Conservation (phyloP, 2,888 invertebrate species). For the Pseudococcus viburni region DNA sequence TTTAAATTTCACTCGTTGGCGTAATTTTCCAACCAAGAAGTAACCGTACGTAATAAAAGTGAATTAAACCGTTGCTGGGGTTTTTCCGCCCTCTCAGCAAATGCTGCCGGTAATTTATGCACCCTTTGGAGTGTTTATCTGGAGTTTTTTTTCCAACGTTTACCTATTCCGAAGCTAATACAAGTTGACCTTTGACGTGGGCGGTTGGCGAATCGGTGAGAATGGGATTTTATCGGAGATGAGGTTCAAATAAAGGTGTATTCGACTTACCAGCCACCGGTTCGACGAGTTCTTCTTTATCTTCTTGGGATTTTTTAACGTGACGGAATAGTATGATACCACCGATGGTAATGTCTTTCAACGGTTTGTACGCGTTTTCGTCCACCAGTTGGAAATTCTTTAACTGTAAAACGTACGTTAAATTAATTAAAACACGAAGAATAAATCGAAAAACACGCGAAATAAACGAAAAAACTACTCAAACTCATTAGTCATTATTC, state of each 20-base stretch:
- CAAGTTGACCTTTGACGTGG: too few species aligned
- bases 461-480: not conserved
- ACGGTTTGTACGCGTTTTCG: constrained; percentile 83
- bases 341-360: constrained; percentile 94
- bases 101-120: too few species aligned
- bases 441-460: not conserved
- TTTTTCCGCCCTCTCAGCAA: too few species aligned
- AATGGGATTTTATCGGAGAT: too few species aligned
- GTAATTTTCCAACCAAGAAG: not conserved
- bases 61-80: too few species aligned
- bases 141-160: too few species aligned
- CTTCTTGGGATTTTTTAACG: constrained; percentile 82
- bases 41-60: too few species aligned
- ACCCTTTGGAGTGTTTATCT: too few species aligned
- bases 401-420: constrained; percentile 70
- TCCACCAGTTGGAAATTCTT: constrained; percentile 83
- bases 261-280: constrained; percentile 80
- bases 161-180: too few species aligned
- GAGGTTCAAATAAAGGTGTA: not conserved
- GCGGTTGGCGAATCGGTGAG: too few species aligned
- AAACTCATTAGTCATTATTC: too few species aligned
- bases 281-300: constrained; percentile 90
- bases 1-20: not conserved
- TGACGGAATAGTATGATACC: constrained; percentile 97
- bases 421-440: not conserved